These are phyloP conservation scores for Oceanodroma leucorhoa DNA, from an alignment of 2,797 vertebrate genomes.

Conservation along the genomic window DNA sequence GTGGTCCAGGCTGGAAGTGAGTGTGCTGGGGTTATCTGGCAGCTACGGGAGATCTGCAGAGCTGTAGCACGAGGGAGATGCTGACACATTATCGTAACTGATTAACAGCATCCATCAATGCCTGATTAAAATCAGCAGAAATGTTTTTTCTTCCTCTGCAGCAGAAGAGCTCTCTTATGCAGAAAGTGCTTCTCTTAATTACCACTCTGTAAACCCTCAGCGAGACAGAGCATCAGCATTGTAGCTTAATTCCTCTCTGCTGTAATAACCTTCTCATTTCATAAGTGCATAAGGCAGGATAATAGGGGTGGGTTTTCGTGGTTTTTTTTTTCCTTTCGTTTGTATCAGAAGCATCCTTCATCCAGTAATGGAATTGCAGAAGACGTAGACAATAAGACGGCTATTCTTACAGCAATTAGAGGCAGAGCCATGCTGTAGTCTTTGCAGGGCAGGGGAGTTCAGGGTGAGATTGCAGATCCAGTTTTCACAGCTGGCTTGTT, in stretches of 20 bases:
- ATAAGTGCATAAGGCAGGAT: neutral
- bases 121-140: constrained; percentile 32
- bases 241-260: neutral
- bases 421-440: neutral
- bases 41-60: neutral
- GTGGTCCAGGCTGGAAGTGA: neutral
- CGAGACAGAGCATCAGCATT: neutral
- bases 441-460: neutral
- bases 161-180: constrained; percentile 18
- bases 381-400: neutral
- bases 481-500: neutral
- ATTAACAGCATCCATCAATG: neutral
- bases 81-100: neutral
- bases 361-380: neutral
- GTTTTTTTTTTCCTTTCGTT: neutral
- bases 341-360: neutral
- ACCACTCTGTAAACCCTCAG: constrained; percentile 15
- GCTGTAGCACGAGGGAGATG: rapidly evolving
- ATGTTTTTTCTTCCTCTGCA: constrained; percentile 10
- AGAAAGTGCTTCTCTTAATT: constrained; percentile 37
- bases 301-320: neutral
- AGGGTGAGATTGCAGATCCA: neutral
- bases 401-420: neutral
- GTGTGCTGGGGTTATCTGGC: neutral
- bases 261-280: constrained; percentile 1